A percentile compares a stretch with the other conserved stretches of the same genome.
Evolutionary conservation across 2,888 invertebrate species (phyloP).

Genomic region (Cephus spinipes): DNA sequence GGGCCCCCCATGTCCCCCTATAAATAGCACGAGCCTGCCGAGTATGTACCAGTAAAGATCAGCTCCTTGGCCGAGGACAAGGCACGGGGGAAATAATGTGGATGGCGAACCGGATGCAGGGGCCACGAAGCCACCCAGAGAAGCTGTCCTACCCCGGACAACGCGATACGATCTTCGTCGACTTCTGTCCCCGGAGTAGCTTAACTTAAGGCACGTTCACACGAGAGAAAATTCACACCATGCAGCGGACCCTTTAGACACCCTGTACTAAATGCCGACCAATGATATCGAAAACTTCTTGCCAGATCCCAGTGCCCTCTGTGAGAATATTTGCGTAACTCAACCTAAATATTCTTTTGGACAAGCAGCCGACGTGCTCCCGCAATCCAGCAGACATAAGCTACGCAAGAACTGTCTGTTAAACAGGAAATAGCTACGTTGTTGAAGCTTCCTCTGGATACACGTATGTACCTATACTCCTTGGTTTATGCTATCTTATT

Average conservation of each 20-base stretch:
- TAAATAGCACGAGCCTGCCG: conserved; percentile 29
- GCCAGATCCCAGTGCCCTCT: neutral
- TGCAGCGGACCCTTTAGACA: neutral
- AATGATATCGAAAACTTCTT: neutral
- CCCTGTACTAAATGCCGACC: neutral
- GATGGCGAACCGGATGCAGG: conserved; percentile 60
- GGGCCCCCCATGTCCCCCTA: conserved; percentile 34
- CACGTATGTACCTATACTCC: neutral
- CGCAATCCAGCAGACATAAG: neutral
- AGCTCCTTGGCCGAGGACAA: conserved; percentile 35
- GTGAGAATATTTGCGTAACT: neutral
- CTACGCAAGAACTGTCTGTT: neutral
- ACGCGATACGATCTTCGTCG: conserved; percentile 47
- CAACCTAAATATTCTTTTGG: neutral
- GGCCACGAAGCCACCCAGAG: conserved; percentile 53
- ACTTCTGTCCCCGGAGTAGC: conserved; percentile 35
- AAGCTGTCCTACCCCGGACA: conserved; percentile 40
- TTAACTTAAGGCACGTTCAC: conserved; percentile 2
- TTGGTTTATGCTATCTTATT: conserved; percentile 44
- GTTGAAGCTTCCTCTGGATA: neutral
- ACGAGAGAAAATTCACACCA: neutral
- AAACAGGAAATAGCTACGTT: neutral
- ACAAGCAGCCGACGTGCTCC: neutral
- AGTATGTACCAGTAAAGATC: conserved; percentile 33
- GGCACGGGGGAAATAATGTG: conserved; percentile 56